These are phyloP conservation scores for Patella ulyssiponensis DNA, from an alignment of 2,888 invertebrate species.

Conservation along the genomic window DNA sequence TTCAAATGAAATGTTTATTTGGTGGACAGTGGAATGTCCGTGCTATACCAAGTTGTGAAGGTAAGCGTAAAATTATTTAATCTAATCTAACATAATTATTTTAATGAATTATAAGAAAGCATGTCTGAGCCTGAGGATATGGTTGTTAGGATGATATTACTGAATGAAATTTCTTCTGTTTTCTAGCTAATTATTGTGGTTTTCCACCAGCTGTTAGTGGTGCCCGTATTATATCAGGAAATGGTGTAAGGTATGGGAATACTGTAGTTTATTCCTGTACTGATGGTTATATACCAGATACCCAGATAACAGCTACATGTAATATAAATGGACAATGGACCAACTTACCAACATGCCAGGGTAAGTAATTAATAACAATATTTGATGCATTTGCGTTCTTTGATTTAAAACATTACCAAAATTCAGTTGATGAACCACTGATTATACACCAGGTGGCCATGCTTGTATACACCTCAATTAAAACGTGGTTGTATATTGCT, in stretches of 20 bases:
- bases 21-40: slow-evolving; percentile 46
- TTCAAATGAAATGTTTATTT: slow-evolving; percentile 41
- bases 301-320: slow-evolving; percentile 31
- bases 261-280: slow-evolving; percentile 41
- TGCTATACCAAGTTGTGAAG: slow-evolving; percentile 41
- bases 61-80: slow-evolving; percentile 63
- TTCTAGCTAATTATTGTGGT: slow-evolving; percentile 44
- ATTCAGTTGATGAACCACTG: too few species aligned
- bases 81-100: neutral
- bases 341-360: slow-evolving; percentile 34
- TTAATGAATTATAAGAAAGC: neutral
- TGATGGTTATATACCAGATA: slow-evolving; percentile 32
- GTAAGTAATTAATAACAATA: slow-evolving; percentile 23
- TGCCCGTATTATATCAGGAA: slow-evolving; percentile 37
- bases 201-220: slow-evolving; percentile 29
- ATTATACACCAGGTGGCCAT: too few species aligned
- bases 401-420: too few species aligned
- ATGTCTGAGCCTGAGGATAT: too few species aligned
- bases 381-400: neutral
- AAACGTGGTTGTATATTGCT: too few species aligned
- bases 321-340: slow-evolving; percentile 36
- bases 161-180: too few species aligned
- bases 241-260: slow-evolving; percentile 39
- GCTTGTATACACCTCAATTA: too few species aligned
- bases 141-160: too few species aligned